Evolutionary conservation across 2,888 invertebrate species (phyloP), one percentile per base, ranked within the genome.

Genomic region (Drosophila dives): DNA sequence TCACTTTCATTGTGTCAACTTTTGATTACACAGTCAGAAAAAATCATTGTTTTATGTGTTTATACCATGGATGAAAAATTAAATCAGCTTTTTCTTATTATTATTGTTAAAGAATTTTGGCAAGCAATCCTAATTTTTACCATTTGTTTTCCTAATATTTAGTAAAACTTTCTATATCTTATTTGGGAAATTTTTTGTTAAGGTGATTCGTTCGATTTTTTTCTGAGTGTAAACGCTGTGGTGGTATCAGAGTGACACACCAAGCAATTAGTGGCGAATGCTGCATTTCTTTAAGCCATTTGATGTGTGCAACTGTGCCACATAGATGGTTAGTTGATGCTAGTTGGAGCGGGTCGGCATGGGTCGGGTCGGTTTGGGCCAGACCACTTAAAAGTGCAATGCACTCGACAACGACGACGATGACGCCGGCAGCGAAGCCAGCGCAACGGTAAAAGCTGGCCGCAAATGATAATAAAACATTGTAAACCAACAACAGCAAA

Each of bases 391-490:
- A 84, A 68, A 83, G 83, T 83, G 83, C 84, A 84, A 68, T 81
- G 84, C 84, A 82, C 83, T 82, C 76, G 49, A 12, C 12, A 45
- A 45, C 45, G 12, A 45, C 23, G 15, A 15, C 45, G 26, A 23
- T 23, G 45, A 60, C 38, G 42, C 75, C 33, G 33, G 38, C 77
- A 64, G 55, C 53, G 60, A 45, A 23, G 45, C 15, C 23, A 23
- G 45, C 45, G 45, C 69, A 80, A 78, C 81, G 81, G 81, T 76
- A 83, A 76, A 75, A 63, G 75, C 75, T 75, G 65, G 65, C 77
- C 82, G 72, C 81, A 83, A 81, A 81, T 75, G 81, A 75, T 81
- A 77, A 82, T 83, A 79, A 83, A 81, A 77, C 81, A 75, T 71
- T 77, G 66, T 49, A 80, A 68, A 80, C 42, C 32, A 45, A 40